Evolutionary conservation across 2,113 vertebrate species (phyloP).

Genomic region (Cochlearius cochlearius): DNA sequence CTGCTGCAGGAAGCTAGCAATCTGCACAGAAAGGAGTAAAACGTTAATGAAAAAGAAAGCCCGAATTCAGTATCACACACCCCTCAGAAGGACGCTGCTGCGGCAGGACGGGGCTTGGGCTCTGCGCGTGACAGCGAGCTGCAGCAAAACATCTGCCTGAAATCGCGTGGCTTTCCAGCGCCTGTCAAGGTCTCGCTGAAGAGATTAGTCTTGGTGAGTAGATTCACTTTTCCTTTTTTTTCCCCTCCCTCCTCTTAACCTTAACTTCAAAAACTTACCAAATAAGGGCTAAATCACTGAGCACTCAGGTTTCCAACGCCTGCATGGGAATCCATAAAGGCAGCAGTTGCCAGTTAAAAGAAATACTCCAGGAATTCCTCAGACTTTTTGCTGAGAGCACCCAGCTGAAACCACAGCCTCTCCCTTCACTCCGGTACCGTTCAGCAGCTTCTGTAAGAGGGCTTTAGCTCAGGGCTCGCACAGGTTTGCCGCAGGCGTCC

Average conservation of each 20-base stretch:
- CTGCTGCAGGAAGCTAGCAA: slow-evolving; percentile 18
- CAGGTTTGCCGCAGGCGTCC: background rate
- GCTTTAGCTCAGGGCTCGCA: background rate
- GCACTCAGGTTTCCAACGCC: background rate
- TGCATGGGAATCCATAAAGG: background rate
- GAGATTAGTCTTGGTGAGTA: slow-evolving; percentile 52
- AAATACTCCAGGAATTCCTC: background rate
- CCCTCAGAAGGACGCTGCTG: background rate
- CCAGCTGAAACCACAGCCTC: background rate
- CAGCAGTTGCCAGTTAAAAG: background rate
- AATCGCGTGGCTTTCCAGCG: background rate
- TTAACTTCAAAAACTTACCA: background rate
- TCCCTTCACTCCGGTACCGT: fast-evolving
- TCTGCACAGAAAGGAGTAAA: background rate
- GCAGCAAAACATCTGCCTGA: slow-evolving; percentile 34
- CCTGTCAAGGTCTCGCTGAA: background rate
- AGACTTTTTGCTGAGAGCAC: background rate
- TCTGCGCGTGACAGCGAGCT: background rate
- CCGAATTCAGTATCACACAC: background rate
- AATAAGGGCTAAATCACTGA: background rate
- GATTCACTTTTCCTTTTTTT: background rate
- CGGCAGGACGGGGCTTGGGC: background rate
- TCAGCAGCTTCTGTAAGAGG: background rate
- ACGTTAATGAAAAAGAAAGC: background rate
- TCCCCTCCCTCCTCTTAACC: background rate